These are phyloP conservation scores for Eupithecia dodoneata DNA, from an alignment of 2,888 invertebrate genomes.

Conservation along the genomic window DNA sequence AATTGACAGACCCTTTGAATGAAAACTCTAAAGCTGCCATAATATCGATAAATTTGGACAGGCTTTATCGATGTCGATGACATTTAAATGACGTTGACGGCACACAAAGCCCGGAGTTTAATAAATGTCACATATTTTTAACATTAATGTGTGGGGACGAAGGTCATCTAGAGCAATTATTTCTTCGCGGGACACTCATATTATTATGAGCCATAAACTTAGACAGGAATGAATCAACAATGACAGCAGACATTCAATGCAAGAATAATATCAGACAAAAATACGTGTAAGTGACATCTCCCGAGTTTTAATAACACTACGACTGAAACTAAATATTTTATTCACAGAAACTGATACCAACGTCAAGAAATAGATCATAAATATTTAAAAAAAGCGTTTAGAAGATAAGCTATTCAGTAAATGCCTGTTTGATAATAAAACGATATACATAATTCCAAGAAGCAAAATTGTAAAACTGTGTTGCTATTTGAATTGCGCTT, in stretches of 20 bases:
- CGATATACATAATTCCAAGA: constrained; percentile 11
- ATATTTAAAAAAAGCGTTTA: background rate
- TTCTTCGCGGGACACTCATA: constrained; percentile 58
- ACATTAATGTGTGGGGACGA: constrained; percentile 24
- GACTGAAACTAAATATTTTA: background rate
- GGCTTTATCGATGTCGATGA: constrained; percentile 21
- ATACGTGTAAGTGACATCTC: background rate
- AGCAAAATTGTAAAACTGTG: constrained; percentile 36
- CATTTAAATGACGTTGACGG: background rate
- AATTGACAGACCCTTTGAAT: constrained; percentile 15
- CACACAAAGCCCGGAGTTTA: background rate
- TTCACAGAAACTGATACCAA: background rate
- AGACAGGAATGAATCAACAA: constrained; percentile 46
- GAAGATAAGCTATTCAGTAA: background rate
- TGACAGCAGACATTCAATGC: constrained; percentile 39
- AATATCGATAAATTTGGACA: constrained; percentile 18
- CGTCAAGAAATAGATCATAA: background rate
- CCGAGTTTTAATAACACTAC: background rate
- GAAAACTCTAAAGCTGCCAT: constrained; percentile 16
- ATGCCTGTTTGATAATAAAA: constrained; percentile 10
- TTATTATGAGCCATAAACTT: constrained; percentile 57
- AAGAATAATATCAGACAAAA: constrained; percentile 14
- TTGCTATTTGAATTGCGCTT: constrained; percentile 21
- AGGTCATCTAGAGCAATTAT: constrained; percentile 55
- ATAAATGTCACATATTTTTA: constrained; percentile 14